A percentile compares a stretch with the other conserved stretches of the same genome.
phyloP scores from a whole-genome alignment of 2,797 vertebrate species.

The Rhadinocentrus ornatus region DNA sequence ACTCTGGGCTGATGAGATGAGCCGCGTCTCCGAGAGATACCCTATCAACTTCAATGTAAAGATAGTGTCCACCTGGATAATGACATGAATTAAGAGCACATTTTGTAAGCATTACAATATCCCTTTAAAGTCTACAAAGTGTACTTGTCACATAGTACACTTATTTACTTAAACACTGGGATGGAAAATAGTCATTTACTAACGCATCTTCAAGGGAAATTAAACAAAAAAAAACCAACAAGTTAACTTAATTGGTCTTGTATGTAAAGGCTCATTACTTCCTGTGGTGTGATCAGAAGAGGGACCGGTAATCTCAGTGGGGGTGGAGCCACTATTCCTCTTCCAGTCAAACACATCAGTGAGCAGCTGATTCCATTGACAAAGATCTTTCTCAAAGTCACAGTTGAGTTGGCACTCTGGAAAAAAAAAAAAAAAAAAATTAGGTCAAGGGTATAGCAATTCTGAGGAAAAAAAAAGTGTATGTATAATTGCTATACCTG shows the following conservation, averaged over 20 bases:
- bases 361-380: conserved; percentile 71
- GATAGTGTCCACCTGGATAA: conserved; percentile 70
- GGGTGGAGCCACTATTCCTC: conserved; percentile 66
- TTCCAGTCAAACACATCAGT: conserved; percentile 79
- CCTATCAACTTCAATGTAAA: conserved; percentile 76
- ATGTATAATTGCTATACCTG: conserved; percentile 24
- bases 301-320: conserved; percentile 68
- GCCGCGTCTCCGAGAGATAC: conserved; percentile 70
- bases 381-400: conserved; percentile 73
- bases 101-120: no score
- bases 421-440: conserved; percentile 5
- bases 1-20: conserved; percentile 76
- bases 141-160: no score
- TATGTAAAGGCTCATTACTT: conserved; percentile 49
- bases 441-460: no score
- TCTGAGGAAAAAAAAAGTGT: no score
- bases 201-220: no score
- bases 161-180: no score
- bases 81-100: background rate
- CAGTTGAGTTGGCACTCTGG: conserved; percentile 70
- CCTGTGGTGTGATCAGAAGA: conserved; percentile 76
- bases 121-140: no score
- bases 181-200: no score
- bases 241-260: background rate
- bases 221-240: no score